Percentiles rank a stretch among this genome's conserved stretches.
phyloP scores from a whole-genome alignment of 1,140 invertebrate genomes.

The Lasioglossum baleicum region DNA sequence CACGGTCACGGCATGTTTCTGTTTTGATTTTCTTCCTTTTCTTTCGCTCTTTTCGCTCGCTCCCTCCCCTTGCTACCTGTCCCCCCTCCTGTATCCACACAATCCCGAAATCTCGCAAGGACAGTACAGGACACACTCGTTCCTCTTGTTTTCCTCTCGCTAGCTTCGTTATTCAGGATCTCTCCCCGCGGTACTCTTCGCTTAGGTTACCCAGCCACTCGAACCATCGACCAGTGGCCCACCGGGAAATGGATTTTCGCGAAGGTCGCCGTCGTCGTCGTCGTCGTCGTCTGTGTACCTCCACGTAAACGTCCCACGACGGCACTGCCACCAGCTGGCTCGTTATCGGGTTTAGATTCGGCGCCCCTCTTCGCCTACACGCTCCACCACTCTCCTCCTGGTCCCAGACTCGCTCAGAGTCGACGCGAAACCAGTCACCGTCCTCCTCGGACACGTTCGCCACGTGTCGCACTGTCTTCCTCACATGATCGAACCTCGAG shows the following conservation, averaged over 20 bases:
- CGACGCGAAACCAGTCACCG: neutral
- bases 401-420: neutral
- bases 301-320: slow-evolving; percentile 59
- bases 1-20: slow-evolving; percentile 59
- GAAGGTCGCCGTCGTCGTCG: slow-evolving; percentile 5
- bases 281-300: slow-evolving; percentile 21
- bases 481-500: slow-evolving; percentile 25
- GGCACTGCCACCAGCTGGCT: slow-evolving; percentile 64
- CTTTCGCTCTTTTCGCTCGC: neutral
- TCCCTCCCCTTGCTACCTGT: neutral
- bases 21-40: slow-evolving; percentile 37
- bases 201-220: neutral
- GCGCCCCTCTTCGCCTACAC: slow-evolving; percentile 52
- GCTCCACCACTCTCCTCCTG: slow-evolving; percentile 18
- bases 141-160: no score
- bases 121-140: no score
- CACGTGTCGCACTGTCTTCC: neutral
- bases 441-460: neutral
- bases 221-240: slow-evolving; percentile 3
- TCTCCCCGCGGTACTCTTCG: neutral
- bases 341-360: slow-evolving; percentile 67
- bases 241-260: slow-evolving; percentile 33
- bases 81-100: no score
- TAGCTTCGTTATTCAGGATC: neutral
- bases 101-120: no score